A percentile compares a stretch with the other conserved stretches of the same genome.
phyloP scores from a whole-genome alignment of 2,113 vertebrate genomes.

The Corythaixoides concolor region DNA sequence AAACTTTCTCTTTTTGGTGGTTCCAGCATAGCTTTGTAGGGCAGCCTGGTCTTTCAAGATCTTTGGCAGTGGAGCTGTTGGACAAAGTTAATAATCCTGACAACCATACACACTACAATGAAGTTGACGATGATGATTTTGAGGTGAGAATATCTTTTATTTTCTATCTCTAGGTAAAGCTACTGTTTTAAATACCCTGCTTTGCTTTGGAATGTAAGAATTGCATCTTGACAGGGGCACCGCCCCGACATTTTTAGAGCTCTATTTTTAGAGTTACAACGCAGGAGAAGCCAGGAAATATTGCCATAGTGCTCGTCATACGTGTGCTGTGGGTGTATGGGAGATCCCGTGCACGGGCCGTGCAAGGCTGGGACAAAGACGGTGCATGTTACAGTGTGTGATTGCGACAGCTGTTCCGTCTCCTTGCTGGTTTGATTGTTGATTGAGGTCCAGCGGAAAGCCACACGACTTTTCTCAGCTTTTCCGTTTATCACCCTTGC shows the following conservation, averaged over 20 bases:
- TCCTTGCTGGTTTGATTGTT: not conserved
- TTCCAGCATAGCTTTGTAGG: slow-evolving; percentile 87
- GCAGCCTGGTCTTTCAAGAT: slow-evolving; percentile 85
- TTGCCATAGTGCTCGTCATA: not conserved
- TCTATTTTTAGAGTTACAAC: not conserved
- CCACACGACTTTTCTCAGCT: accelerated
- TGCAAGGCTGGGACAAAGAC: not conserved
- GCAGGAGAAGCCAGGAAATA: not conserved
- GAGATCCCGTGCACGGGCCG: not conserved
- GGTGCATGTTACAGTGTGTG: accelerated
- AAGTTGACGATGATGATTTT: slow-evolving; percentile 91
- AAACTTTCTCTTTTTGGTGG: not conserved
- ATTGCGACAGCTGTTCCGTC: not conserved
- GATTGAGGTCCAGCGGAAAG: not conserved
- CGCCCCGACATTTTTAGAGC: not conserved
- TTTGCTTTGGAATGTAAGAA: not conserved
- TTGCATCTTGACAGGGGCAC: not conserved
- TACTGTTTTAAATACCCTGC: accelerated
- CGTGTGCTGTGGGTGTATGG: not conserved
- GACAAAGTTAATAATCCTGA: slow-evolving; percentile 97
- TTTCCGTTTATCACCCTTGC: not conserved
- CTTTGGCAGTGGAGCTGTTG: slow-evolving; percentile 90
- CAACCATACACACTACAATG: slow-evolving; percentile 86
- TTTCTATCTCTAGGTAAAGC: not conserved
- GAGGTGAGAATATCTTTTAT: slow-evolving; percentile 78